Percentiles rank a stretch among this genome's conserved stretches.
Evolutionary conservation across 1,140 invertebrate species (phyloP).

Genomic region (Condylostylus longicornis): DNA sequence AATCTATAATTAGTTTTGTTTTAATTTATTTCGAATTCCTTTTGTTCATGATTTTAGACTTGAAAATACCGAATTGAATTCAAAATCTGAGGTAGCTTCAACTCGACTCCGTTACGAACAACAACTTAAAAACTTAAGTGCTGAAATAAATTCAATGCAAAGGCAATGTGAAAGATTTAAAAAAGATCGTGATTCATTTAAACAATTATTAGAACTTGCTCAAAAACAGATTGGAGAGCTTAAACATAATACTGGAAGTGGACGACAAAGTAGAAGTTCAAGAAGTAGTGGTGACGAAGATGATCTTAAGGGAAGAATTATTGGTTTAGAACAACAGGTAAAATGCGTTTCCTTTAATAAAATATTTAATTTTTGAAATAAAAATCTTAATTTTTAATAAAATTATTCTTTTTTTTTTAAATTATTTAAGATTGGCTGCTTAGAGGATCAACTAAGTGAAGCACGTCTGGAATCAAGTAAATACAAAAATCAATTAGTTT

Average conservation of each 20-base stretch:
- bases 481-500: slow-evolving; percentile 76
- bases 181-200: slow-evolving; percentile 76
- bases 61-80: slow-evolving; percentile 58
- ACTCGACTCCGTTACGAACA: slow-evolving; percentile 80
- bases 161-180: slow-evolving; percentile 49
- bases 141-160: slow-evolving; percentile 73
- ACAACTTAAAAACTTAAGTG: slow-evolving; percentile 66
- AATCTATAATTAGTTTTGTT: not conserved
- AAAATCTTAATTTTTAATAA: not conserved
- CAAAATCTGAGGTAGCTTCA: slow-evolving; percentile 69
- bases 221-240: slow-evolving; percentile 67
- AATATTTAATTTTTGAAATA: not conserved
- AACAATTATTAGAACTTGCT: slow-evolving; percentile 76
- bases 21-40: slow-evolving; percentile 3
- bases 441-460: slow-evolving; percentile 81
- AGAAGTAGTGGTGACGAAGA: slow-evolving; percentile 37
- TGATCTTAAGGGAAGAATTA: slow-evolving; percentile 45
- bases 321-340: slow-evolving; percentile 60
- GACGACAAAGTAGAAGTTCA: slow-evolving; percentile 26
- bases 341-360: not conserved
- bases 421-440: slow-evolving; percentile 41
- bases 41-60: slow-evolving; percentile 36
- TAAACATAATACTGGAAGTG: slow-evolving; percentile 39
- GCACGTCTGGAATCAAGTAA: slow-evolving; percentile 65
- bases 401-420: not conserved